Evolutionary conservation across 2,113 vertebrate genomes (phyloP).

Genomic region (Cygnus buccinator): DNA sequence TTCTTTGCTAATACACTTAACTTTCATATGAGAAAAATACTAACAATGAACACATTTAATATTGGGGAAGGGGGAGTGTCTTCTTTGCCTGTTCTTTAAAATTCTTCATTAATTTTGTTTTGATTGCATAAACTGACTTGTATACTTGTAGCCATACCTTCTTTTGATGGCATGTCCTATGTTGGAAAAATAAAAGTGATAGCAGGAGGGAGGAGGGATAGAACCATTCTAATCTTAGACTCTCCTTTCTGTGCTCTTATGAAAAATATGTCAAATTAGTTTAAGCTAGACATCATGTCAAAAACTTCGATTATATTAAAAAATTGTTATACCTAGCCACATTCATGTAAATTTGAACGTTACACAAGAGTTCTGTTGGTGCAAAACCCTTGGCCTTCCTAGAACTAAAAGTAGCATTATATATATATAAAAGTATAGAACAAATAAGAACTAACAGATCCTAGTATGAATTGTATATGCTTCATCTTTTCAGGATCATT

Average conservation of each 20-base stretch:
- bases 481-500: neutral
- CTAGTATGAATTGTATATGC: neutral
- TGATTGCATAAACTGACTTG: neutral
- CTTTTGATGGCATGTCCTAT: neutral
- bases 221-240: neutral
- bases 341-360: neutral
- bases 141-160: neutral
- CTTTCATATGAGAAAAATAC: neutral
- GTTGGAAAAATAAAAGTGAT: neutral
- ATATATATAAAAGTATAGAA: neutral
- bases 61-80: fast-evolving
- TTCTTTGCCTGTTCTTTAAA: neutral
- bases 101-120: neutral
- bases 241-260: neutral
- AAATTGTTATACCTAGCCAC: neutral
- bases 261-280: neutral
- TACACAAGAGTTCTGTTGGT: neutral
- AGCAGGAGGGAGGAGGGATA: neutral
- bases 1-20: neutral
- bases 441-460: neutral
- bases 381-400: neutral
- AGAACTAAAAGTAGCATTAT: neutral
- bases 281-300: neutral
- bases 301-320: neutral
- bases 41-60: neutral